These are phyloP conservation scores for Gouania willdenowi DNA, from an alignment of 2,797 vertebrate genomes.

Conservation along the genomic window DNA sequence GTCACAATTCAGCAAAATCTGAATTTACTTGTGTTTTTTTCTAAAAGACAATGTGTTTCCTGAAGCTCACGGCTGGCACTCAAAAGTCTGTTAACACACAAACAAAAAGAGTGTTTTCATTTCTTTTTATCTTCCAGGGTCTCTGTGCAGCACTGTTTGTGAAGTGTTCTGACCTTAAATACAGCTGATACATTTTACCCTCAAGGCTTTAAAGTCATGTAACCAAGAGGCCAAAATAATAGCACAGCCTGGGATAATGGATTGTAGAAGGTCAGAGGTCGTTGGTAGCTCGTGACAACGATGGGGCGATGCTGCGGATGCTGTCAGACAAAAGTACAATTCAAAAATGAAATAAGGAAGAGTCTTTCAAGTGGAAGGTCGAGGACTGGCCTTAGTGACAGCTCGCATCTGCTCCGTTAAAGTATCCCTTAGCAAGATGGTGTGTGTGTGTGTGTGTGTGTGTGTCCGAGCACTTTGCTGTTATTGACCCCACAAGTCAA, in stretches of 20 bases:
- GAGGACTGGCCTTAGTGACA: conserved; percentile 1
- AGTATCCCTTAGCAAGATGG: conserved; percentile 35
- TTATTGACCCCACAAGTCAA: conserved; percentile 1
- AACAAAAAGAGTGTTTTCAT: too few species aligned
- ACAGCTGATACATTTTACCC: neutral
- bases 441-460: neutral
- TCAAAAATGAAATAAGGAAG: conserved; percentile 21
- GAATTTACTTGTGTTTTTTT: too few species aligned
- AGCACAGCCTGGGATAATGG: conserved; percentile 3
- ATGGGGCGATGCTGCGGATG: neutral
- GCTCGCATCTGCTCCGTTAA: conserved; percentile 25
- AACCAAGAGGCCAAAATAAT: conserved; percentile 1
- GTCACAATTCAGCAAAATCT: too few species aligned
- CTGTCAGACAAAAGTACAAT: neutral
- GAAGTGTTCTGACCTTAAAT: conserved; percentile 18
- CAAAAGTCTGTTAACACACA: too few species aligned
- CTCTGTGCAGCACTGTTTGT: too few species aligned
- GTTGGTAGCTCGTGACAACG: neutral
- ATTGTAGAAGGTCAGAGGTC: neutral
- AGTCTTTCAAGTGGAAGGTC: conserved; percentile 27
- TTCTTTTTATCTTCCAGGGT: too few species aligned
- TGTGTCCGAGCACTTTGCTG: too few species aligned
- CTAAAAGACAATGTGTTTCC: too few species aligned
- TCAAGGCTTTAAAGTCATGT: conserved; percentile 4
- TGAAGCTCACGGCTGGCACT: too few species aligned